phyloP scores from a whole-genome alignment of 1,140 invertebrate species.

The Coptotermes formosanus region DNA sequence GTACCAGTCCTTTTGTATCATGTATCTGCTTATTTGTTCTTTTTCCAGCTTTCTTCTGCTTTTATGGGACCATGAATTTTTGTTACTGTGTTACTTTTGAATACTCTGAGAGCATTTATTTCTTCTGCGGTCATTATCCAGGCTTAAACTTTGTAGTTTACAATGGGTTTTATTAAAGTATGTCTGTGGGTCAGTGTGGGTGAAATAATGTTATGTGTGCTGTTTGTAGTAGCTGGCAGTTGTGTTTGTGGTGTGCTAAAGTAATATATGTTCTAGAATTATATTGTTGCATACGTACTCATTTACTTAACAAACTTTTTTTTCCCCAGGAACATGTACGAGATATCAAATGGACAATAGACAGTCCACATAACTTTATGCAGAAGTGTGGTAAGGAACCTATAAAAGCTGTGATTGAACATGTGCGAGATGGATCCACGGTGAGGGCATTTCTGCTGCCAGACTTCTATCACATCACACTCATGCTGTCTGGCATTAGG shows the following conservation, averaged over 20 bases:
- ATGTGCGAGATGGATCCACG: slow-evolving; percentile 95
- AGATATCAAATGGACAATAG: slow-evolving; percentile 83
- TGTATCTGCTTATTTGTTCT: no score
- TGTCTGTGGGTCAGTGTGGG: no score
- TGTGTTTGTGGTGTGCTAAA: background rate
- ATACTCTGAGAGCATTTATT: no score
- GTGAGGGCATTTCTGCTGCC: slow-evolving; percentile 86
- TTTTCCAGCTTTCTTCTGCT: no score
- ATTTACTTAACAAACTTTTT: slow-evolving; percentile 32
- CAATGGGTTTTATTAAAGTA: no score
- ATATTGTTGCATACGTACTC: background rate
- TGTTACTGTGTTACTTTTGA: no score
- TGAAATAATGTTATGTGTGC: no score
- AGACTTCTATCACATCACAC: slow-evolving; percentile 82
- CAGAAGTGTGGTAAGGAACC: slow-evolving; percentile 78
- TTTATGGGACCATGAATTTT: no score
- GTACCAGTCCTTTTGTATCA: no score
- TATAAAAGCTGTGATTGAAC: slow-evolving; percentile 86
- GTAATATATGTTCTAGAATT: background rate
- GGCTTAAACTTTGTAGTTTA: no score
- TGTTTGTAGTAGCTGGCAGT: background rate
- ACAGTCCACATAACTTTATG: slow-evolving; percentile 78
- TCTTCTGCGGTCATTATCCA: no score
- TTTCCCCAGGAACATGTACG: slow-evolving; percentile 67
- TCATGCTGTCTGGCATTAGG: slow-evolving; percentile 93